Percentiles rank a stretch among this genome's conserved stretches.
Conservation (phyloP, 1,140 invertebrate genomes). For the Orius insidiosus region DNA sequence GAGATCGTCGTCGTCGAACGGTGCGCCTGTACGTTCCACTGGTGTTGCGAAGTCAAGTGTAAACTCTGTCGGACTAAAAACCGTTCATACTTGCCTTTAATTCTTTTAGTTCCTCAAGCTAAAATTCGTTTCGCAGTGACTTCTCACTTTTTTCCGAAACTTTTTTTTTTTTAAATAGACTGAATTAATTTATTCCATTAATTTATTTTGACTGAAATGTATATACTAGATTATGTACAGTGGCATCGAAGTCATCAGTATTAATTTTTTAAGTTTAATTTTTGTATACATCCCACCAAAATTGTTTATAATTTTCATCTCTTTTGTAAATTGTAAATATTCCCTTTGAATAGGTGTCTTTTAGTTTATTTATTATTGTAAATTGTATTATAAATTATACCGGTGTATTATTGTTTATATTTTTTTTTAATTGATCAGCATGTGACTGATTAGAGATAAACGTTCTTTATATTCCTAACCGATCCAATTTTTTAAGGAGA, state of each 20-base stretch:
- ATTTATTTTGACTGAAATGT: conserved; percentile 11
- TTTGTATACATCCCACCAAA: conserved; percentile 1
- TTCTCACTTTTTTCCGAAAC: too few relatives aligned
- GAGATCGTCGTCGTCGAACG: conserved; percentile 68
- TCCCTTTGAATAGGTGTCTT: too few relatives aligned
- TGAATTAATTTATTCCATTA: conserved; percentile 9
- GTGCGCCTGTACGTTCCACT: conserved; percentile 88
- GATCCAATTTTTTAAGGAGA: too few relatives aligned
- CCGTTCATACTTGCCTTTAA: conserved; percentile 78
- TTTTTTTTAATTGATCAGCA: too few relatives aligned
- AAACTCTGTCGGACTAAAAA: conserved; percentile 75
- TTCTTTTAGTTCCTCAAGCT: neutral
- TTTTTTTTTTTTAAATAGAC: conserved; percentile 1
- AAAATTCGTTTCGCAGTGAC: conserved; percentile 2
- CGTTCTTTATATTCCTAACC: too few relatives aligned
- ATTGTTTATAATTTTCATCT: conserved; percentile 3
- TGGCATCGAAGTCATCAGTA: conserved; percentile 11
- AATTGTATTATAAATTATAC: too few relatives aligned
- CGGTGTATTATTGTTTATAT: too few relatives aligned
- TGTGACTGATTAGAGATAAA: too few relatives aligned
- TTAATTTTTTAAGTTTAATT: conserved; percentile 7
- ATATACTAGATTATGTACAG: conserved; percentile 5
- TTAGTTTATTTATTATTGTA: too few relatives aligned
- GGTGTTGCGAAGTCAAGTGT: conserved; percentile 95
- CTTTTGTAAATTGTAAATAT: conserved; percentile 9